Evolutionary conservation across 2,888 invertebrate species (phyloP), one percentile per base, ranked within the genome.

Genomic region (Parnassius glacialis): DNA sequence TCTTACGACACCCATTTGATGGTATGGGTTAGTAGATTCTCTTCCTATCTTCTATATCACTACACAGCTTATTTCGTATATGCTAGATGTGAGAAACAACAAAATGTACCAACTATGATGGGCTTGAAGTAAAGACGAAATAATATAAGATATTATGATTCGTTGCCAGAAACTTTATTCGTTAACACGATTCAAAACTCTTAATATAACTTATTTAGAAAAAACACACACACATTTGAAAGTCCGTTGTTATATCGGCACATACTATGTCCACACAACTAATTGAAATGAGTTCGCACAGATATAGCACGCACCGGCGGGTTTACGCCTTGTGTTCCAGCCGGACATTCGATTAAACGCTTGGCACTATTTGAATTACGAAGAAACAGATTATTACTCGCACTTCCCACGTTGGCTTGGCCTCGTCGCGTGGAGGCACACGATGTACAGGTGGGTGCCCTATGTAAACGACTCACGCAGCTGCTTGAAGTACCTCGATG

Each of bases 401-500:
- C 64, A 0, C 68, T 62, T n/a, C 69, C 64, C 2, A 68, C 52
- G 11, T 63, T 25, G 9, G 61, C 60, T 3, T 62, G 62, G 12
- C 72, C 74, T 10, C 85, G 76, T 2, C 83, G 76, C 16, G 81
- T 64, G 0, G 87, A 87, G 0, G 79, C 65, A 57, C 78, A 82
- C 1, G 87, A 84, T 0, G 87, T 82, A 58, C 82, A 81, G 0
- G 87, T 83, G 0, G 85, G 81, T 0, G 71, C 81, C 2, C 85
- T 81, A 9, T 86, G 80, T 53, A 81, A 67, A 0, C 87, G 82
- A 59, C 83, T 83, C 12, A 74, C 71, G 62, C 79, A 83, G 65
- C 83, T 84, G 68, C 83, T 84, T 10, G 75, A 74, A 1, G 86
- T 87, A 0, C 83, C 86, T 1, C 87, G 81, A 1, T 87, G 83